Conservation (phyloP, 1,140 invertebrate genomes). For the Monochamus saltuarius region DNA sequence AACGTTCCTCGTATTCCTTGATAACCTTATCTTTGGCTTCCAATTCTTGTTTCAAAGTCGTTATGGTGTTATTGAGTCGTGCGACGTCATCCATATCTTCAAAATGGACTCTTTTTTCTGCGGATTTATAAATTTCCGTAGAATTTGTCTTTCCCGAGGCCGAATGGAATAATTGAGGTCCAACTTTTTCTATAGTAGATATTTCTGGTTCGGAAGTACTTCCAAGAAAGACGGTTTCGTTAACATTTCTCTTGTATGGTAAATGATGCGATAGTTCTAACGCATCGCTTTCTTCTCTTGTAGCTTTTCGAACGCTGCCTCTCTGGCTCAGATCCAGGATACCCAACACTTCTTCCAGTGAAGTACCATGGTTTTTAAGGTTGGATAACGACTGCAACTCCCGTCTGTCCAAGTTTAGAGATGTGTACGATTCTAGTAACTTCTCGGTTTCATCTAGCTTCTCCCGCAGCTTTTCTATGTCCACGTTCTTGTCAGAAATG, state of each 20-base stretch:
- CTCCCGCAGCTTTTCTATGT: constrained; percentile 63
- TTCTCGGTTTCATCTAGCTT: constrained; percentile 57
- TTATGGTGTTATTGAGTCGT: constrained; percentile 24
- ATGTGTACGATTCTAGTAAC: constrained; percentile 53
- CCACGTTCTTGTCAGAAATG: constrained; percentile 67
- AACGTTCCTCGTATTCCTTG: constrained; percentile 27
- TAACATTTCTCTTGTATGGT: constrained; percentile 52
- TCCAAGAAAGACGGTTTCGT: constrained; percentile 55
- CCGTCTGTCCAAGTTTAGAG: constrained; percentile 59
- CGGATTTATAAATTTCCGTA: constrained; percentile 41
- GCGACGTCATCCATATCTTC: constrained; percentile 34
- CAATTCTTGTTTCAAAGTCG: constrained; percentile 26
- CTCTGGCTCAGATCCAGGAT: constrained; percentile 35
- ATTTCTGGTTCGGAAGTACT: constrained; percentile 37
- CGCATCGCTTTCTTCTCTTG: constrained; percentile 24
- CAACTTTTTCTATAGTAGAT: constrained; percentile 42
- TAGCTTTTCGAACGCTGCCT: constrained; percentile 49
- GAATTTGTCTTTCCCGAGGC: constrained; percentile 28
- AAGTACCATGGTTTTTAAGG: constrained; percentile 45
- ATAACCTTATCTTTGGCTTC: constrained; percentile 30
- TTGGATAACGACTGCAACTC: constrained; percentile 47
- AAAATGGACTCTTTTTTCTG: constrained; percentile 46
- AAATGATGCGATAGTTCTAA: constrained; percentile 14
- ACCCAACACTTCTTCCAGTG: constrained; percentile 30
- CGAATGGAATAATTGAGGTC: constrained; percentile 11